Percentiles rank a stretch among this genome's conserved stretches.
Conservation (phyloP, 2,888 invertebrate species). For the Hydriomena furcata region DNA sequence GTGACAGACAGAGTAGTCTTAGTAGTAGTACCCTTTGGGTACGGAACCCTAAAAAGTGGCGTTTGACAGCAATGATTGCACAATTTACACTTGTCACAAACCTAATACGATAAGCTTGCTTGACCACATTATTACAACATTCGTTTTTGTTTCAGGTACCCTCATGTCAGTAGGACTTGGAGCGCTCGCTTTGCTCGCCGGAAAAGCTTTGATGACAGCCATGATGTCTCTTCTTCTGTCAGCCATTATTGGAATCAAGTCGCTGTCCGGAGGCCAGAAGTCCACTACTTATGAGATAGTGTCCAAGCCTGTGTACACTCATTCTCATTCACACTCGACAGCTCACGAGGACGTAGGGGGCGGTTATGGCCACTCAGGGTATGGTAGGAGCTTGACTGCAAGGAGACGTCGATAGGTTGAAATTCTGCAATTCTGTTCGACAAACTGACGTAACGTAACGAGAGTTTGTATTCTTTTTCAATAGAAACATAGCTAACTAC, state of each 20-base stretch:
- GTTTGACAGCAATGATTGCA: no score
- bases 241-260: slow-evolving; percentile 89
- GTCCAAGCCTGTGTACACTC: slow-evolving; percentile 90
- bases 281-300: slow-evolving; percentile 93
- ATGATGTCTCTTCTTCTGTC: slow-evolving; percentile 91
- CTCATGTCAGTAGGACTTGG: slow-evolving; percentile 89
- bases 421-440: no score
- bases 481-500: no score
- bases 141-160: slow-evolving; percentile 78
- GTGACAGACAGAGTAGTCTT: no score
- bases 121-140: background rate
- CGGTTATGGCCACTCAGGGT: slow-evolving; percentile 81
- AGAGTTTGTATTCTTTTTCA: no score
- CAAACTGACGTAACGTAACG: no score
- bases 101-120: background rate
- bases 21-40: no score
- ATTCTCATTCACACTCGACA: slow-evolving; percentile 84
- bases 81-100: no score
- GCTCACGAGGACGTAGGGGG: slow-evolving; percentile 82
- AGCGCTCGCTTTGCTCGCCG: slow-evolving; percentile 90
- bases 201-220: slow-evolving; percentile 92
- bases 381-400: slow-evolving; percentile 69
- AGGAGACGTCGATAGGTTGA: slow-evolving; percentile 34
- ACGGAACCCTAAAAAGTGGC: no score
- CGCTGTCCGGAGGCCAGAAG: slow-evolving; percentile 87